Base-by-base conservation (phyloP, 2,888 invertebrate species). In the Acholoe squamosa region DNA sequence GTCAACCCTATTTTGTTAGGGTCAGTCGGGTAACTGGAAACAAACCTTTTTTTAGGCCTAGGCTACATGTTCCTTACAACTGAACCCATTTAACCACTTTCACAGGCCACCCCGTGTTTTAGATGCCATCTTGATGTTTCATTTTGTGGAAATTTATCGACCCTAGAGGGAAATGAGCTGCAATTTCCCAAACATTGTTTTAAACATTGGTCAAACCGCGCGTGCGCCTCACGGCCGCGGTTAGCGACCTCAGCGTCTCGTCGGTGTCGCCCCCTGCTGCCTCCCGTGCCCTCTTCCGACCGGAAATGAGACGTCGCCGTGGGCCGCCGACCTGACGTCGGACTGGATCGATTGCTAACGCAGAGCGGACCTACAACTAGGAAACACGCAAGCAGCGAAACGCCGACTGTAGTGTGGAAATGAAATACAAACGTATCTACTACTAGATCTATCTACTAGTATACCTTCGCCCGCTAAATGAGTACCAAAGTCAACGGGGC, bases 161-260 rank as follows among this genome's bases (percentile, higher is more conserved):
- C n/a, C 43, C 16, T 10, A 7, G 7, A 0, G 5, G 80, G 80
- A 80, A 80, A 80, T 80, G 80, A 80, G 43, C 34, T 22, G 80
- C 80, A 80, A 80, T 80, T 80, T 80, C 80, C 80, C 80, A 80
- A 80, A 80, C 80, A 33, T 33, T 80, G 80, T 80, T 80, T 80
- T 43, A 80, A 80, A 80, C 80, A 80, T 19, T 43, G 22, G 43
- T 43, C 80, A 80, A 80, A 80, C 80, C 80, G 80, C 80, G 80
- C 19, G 10, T 43, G 34, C 76, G 61, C 22, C 71, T 25, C 28
- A 0, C 25, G 25, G 76, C 16, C 76, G 76, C 76, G 31, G 76
- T 31, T 76, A 31, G 76, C 14, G 76, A 25, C 76, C 31, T 76
- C 76, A 16, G 76, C 76, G 76, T 76, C 76, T 31, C 76, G 31